Conservation (phyloP, 2,113 vertebrate species). For the Zapornia atra region DNA sequence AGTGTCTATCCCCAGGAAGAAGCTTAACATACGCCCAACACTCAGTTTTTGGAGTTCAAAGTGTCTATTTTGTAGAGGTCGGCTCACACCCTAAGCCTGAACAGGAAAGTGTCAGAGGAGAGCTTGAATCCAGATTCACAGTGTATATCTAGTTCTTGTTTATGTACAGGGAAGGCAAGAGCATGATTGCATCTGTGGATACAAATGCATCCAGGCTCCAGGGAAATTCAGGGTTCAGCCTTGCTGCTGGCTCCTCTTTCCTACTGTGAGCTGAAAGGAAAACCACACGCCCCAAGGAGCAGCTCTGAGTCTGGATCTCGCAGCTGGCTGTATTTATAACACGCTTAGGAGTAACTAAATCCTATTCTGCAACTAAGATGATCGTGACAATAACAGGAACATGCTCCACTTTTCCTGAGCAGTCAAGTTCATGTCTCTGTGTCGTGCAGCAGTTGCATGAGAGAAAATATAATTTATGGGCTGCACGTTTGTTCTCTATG, state of each 20-base stretch:
- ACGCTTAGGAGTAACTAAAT: neutral
- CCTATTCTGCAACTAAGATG: neutral
- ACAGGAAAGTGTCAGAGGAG: neutral
- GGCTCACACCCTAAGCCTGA: neutral
- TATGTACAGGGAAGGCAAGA: neutral
- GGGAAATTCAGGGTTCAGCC: neutral
- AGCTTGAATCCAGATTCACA: neutral
- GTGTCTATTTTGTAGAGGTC: neutral
- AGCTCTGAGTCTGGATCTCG: neutral
- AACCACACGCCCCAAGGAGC: accelerated
- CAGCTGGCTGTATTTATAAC: neutral
- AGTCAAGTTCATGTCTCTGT: neutral
- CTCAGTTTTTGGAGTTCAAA: neutral
- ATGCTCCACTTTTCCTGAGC: neutral
- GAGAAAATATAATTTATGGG: neutral
- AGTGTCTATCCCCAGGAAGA: accelerated
- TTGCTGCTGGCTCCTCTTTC: neutral
- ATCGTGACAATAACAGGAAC: neutral
- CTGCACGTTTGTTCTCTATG: neutral
- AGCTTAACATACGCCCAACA: neutral
- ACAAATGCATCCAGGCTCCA: neutral
- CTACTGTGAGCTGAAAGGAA: neutral
- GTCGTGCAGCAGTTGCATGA: neutral
- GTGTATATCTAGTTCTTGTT: neutral
- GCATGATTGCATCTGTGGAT: neutral